phyloP scores from a whole-genome alignment of 2,888 invertebrate genomes.

The Melinaea marsaeus region DNA sequence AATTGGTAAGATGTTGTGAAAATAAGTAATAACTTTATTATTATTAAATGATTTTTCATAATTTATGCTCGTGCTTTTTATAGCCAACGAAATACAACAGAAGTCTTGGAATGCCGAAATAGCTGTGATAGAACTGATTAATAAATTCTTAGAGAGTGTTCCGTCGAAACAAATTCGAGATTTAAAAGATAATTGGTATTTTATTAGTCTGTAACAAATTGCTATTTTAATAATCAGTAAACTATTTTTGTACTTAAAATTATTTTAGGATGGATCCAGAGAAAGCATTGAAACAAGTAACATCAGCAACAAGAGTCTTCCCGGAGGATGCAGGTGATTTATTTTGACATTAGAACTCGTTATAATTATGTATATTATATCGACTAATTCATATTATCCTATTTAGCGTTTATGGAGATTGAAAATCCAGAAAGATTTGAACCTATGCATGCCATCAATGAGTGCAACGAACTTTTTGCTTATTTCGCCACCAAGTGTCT shows the following conservation, averaged over 20 bases:
- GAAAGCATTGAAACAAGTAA: slow-evolving; percentile 78
- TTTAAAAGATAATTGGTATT: slow-evolving; percentile 79
- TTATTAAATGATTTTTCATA: background rate
- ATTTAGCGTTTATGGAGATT: slow-evolving; percentile 80
- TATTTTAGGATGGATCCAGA: slow-evolving; percentile 75
- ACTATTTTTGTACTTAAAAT: slow-evolving; percentile 6
- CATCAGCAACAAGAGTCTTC: slow-evolving; percentile 77
- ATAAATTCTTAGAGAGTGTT: slow-evolving; percentile 84
- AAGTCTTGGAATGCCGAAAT: slow-evolving; percentile 81
- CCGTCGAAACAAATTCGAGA: slow-evolving; percentile 77
- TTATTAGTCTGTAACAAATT: background rate
- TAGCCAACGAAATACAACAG: slow-evolving; percentile 62
- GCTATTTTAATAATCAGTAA: background rate
- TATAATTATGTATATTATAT: slow-evolving; percentile 4
- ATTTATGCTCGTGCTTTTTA: slow-evolving; percentile 14
- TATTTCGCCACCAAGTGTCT: slow-evolving; percentile 87
- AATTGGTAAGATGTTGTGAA: slow-evolving; percentile 51
- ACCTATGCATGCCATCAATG: slow-evolving; percentile 79
- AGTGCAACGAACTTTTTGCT: slow-evolving; percentile 89
- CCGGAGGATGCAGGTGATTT: slow-evolving; percentile 77
- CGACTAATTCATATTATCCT: slow-evolving; percentile 10
- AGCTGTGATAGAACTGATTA: slow-evolving; percentile 86
- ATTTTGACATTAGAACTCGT: background rate
- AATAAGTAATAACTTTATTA: background rate
- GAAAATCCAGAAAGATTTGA: slow-evolving; percentile 80